phyloP scores from a whole-genome alignment of 92 coral and sea anemone genomes.

The Diadumene lineata region DNA sequence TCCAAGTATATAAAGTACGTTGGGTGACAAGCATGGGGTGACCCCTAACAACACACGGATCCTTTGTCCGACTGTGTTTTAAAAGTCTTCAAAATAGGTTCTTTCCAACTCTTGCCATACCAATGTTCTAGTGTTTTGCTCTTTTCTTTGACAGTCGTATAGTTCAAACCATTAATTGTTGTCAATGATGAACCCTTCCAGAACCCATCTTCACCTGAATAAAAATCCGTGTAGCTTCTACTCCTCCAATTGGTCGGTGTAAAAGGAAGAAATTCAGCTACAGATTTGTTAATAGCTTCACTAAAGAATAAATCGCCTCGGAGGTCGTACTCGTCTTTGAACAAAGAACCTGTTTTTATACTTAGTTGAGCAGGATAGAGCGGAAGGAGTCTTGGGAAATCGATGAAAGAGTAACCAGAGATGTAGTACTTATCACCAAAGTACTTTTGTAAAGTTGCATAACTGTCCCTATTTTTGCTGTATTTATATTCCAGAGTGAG shows the following conservation, averaged over 20 bases:
- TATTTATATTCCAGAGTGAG: slow-evolving; percentile 36
- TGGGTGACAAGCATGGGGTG: too few relatives aligned
- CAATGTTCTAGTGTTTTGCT: slow-evolving; percentile 50
- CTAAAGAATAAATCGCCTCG: slow-evolving; percentile 62
- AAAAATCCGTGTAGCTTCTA: slow-evolving; percentile 58
- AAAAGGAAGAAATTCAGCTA: slow-evolving; percentile 34
- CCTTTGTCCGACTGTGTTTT: slow-evolving; percentile 48
- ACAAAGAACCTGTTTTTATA: slow-evolving; percentile 46
- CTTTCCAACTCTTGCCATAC: slow-evolving; percentile 54
- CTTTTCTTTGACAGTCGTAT: slow-evolving; percentile 44
- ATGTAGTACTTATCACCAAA: slow-evolving; percentile 38
- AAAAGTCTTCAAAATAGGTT: slow-evolving; percentile 45
- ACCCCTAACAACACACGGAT: background rate
- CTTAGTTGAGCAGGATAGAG: slow-evolving; percentile 45
- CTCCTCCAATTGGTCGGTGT: slow-evolving; percentile 38
- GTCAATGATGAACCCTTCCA: slow-evolving; percentile 58
- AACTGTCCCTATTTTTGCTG: slow-evolving; percentile 15
- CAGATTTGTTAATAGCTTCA: slow-evolving; percentile 23
- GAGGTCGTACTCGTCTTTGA: slow-evolving; percentile 59
- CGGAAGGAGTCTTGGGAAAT: slow-evolving; percentile 35
- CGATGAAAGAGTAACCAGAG: slow-evolving; percentile 34
- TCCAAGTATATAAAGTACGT: too few relatives aligned
- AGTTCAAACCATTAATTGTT: slow-evolving; percentile 48
- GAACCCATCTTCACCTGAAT: slow-evolving; percentile 42
- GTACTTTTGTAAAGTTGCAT: slow-evolving; percentile 19